Conservation (phyloP, 30 jellyfish, hydroid and myxozoan species). For the Aurelia aurita region DNA sequence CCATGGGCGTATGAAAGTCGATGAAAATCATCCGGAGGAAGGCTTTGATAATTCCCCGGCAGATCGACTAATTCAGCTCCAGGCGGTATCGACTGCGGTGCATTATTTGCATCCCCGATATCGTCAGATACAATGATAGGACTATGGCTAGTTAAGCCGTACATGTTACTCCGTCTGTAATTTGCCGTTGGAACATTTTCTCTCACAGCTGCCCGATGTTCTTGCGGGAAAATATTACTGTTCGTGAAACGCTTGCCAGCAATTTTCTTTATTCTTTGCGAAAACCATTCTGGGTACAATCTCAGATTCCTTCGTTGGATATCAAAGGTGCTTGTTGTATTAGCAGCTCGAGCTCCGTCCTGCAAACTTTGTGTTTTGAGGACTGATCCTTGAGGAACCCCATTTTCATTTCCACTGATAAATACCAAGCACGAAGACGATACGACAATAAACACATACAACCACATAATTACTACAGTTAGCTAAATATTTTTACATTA, state of each 20-base stretch:
- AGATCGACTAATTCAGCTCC: slow-evolving; percentile 69
- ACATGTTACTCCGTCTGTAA: slow-evolving; percentile 48
- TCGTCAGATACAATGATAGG: slow-evolving; percentile 44
- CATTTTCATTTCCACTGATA: slow-evolving; percentile 7
- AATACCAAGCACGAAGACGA: slow-evolving; percentile 1
- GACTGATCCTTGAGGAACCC: slow-evolving; percentile 27
- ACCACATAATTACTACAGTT: background rate
- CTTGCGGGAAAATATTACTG: slow-evolving; percentile 28
- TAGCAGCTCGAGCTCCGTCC: background rate
- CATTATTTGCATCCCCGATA: slow-evolving; percentile 1
- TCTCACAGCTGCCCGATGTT: background rate
- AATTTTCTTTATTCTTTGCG: slow-evolving; percentile 70
- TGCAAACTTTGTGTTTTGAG: slow-evolving; percentile 1
- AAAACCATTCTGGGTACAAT: slow-evolving; percentile 85
- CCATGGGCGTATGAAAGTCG: slow-evolving; percentile 32
- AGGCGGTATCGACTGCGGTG: slow-evolving; percentile 43
- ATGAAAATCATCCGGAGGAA: slow-evolving; percentile 50
- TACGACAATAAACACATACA: background rate
- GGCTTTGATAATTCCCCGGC: slow-evolving; percentile 52
- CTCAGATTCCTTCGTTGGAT: slow-evolving; percentile 57
- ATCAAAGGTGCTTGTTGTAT: background rate
- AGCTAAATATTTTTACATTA: background rate
- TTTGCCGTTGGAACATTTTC: slow-evolving; percentile 31
- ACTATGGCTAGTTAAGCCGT: slow-evolving; percentile 23
- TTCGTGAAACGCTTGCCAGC: slow-evolving; percentile 70